These are phyloP conservation scores for Saxicola maurus DNA, from an alignment of 2,797 vertebrate species.

Conservation along the genomic window DNA sequence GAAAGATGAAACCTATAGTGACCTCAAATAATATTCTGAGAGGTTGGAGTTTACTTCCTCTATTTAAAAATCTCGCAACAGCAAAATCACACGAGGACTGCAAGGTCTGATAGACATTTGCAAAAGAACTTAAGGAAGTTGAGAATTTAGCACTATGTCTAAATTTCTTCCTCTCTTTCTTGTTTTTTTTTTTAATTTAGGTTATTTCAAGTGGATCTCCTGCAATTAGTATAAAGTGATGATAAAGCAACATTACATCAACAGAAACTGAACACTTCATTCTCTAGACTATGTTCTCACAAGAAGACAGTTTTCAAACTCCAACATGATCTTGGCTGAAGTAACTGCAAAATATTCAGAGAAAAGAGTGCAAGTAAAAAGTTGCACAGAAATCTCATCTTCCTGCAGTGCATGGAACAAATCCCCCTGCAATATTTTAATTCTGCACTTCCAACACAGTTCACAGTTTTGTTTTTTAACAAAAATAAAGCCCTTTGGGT, in stretches of 20 bases:
- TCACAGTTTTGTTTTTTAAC: background rate
- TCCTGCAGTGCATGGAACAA: background rate
- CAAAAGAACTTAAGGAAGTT: background rate
- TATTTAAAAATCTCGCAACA: background rate
- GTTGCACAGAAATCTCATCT: background rate
- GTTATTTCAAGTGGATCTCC: background rate
- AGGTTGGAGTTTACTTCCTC: background rate
- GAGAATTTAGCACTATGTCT: background rate
- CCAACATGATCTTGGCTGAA: background rate
- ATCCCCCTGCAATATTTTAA: background rate
- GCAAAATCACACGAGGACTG: background rate
- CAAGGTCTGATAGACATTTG: background rate
- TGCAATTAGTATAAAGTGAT: background rate
- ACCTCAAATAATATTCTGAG: background rate
- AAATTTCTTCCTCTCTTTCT: background rate
- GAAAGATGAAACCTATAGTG: background rate
- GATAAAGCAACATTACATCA: background rate
- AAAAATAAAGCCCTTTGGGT: background rate
- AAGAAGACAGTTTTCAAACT: background rate
- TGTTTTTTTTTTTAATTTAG: background rate
- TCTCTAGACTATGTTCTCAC: background rate
- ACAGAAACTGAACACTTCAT: background rate
- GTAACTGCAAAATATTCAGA: background rate
- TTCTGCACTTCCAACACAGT: background rate
- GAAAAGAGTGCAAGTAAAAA: background rate